Evolutionary conservation across 2,797 vertebrate species (phyloP).

Genomic region (Melanotaenia pygmaea): DNA sequence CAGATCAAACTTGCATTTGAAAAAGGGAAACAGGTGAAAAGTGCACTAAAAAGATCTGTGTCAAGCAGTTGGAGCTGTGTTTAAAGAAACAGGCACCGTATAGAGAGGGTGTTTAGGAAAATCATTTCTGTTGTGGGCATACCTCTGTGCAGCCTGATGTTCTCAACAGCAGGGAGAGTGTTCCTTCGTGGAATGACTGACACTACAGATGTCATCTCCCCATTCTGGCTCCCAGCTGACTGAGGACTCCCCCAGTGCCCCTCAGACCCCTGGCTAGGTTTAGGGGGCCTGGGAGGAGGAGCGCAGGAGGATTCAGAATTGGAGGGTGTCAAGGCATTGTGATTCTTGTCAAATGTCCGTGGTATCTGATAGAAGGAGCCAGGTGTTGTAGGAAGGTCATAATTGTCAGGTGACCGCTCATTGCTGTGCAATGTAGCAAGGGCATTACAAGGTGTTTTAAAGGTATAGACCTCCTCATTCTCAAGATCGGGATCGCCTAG

Average conservation of each 20-base stretch:
- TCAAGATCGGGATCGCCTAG: conserved; percentile 87
- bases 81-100: neutral
- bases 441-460: conserved; percentile 93
- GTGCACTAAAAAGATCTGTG: conserved; percentile 5
- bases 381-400: conserved; percentile 88
- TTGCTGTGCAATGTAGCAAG: conserved; percentile 86
- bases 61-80: neutral
- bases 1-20: conserved; percentile 27
- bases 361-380: conserved; percentile 95
- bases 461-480: conserved; percentile 90
- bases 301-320: conserved; percentile 81
- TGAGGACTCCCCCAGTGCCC: conserved; percentile 89
- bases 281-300: conserved; percentile 92
- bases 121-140: conserved; percentile 23
- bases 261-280: conserved; percentile 89
- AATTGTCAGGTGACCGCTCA: conserved; percentile 87
- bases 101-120: neutral
- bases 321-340: conserved; percentile 89
- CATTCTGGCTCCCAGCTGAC: conserved; percentile 82
- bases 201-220: conserved; percentile 79
- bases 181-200: conserved; percentile 95
- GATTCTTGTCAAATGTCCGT: conserved; percentile 95
- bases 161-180: conserved; percentile 94
- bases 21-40: conserved; percentile 57
- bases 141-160: conserved; percentile 95